These are phyloP conservation scores for Bubalus kerabau DNA, from an alignment of 2,113 vertebrate genomes.

Conservation along the genomic window DNA sequence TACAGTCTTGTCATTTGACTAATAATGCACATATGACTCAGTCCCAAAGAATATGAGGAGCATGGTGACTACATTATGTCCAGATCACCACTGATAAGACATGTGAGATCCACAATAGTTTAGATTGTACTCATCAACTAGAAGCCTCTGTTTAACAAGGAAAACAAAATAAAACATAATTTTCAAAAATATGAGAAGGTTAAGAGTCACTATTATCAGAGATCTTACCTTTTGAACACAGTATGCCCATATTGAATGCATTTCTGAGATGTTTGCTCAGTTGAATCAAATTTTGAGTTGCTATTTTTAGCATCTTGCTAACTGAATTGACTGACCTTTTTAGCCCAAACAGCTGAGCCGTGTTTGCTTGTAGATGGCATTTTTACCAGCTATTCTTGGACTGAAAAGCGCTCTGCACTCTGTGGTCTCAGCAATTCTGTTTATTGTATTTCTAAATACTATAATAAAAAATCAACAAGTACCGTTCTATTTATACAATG, in stretches of 20 bases:
- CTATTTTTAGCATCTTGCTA: background rate
- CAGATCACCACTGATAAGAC: background rate
- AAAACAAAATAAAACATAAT: background rate
- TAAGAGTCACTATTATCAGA: background rate
- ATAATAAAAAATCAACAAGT: background rate
- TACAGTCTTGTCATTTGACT: background rate
- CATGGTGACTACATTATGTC: background rate
- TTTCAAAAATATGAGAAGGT: background rate
- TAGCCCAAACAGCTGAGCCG: background rate
- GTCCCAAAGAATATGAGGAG: background rate
- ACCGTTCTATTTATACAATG: background rate
- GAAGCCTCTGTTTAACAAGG: background rate
- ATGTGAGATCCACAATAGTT: background rate
- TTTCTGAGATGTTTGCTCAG: background rate
- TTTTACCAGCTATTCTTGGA: background rate
- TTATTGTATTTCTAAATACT: background rate
- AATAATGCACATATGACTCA: background rate
- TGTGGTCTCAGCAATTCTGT: background rate
- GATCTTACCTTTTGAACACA: background rate
- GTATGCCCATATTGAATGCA: background rate
- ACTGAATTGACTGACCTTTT: background rate
- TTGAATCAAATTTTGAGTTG: background rate
- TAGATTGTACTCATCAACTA: background rate
- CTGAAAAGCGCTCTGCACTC: background rate
- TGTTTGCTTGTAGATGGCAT: background rate